Conservation (phyloP, 2,888 invertebrate genomes). For the Agrotis ipsilon region DNA sequence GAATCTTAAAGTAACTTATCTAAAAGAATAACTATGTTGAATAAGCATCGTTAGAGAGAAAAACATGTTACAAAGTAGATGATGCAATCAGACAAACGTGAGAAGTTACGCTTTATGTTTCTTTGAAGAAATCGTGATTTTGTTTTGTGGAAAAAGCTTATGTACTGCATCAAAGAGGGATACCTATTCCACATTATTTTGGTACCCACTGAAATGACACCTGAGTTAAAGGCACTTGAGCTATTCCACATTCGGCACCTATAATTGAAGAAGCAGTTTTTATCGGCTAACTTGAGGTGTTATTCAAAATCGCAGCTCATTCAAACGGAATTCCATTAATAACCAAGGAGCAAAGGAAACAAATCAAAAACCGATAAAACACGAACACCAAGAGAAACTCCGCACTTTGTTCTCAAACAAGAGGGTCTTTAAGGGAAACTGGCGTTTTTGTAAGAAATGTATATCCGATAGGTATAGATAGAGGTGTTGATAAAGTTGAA, state of each 20-base stretch:
- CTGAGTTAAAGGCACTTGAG: no score
- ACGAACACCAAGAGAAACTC: constrained; percentile 30
- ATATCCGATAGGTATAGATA: constrained; percentile 47
- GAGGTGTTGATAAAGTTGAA: no score
- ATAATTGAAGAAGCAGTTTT: no score
- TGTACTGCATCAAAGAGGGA: not conserved
- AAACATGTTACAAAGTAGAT: constrained; percentile 22
- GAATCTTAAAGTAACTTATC: constrained; percentile 22
- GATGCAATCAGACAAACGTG: constrained; percentile 35
- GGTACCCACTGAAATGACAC: no score
- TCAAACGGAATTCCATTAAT: constrained; percentile 17
- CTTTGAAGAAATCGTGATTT: constrained; percentile 20
- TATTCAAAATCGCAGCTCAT: not conserved
- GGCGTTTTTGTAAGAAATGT: constrained; percentile 55
- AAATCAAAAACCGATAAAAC: constrained; percentile 31
- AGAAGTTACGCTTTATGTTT: constrained; percentile 22
- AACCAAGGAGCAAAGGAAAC: constrained; percentile 7
- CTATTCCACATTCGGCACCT: no score
- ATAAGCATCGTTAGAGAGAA: constrained; percentile 48
- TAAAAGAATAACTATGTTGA: constrained; percentile 35
- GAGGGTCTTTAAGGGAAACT: constrained; percentile 46
- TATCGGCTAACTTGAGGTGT: not conserved
- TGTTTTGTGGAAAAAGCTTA: constrained; percentile 15
- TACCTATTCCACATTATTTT: no score
- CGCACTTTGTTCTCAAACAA: constrained; percentile 40